Percentiles rank a stretch among this genome's conserved stretches.
Conservation (phyloP, 2,888 invertebrate species). For the Latrodectus hesperus region DNA sequence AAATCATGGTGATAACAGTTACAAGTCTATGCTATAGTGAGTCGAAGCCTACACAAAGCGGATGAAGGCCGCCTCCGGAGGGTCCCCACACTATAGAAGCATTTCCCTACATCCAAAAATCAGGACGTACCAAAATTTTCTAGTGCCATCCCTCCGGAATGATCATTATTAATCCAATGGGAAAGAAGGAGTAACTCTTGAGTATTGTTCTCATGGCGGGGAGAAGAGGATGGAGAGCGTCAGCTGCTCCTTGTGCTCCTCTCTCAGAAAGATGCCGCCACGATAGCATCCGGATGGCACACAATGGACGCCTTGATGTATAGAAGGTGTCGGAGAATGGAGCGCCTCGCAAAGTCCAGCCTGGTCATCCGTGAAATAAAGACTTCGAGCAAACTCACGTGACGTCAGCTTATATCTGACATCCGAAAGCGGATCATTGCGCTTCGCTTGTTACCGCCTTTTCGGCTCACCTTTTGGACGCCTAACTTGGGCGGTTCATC, state of each 20-base stretch:
- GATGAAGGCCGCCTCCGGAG: not conserved
- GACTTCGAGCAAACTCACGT: conserved; percentile 63
- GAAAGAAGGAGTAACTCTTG: conserved; percentile 20
- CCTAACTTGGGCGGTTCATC: conserved; percentile 62
- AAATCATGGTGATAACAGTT: no score
- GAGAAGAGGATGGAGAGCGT: not conserved
- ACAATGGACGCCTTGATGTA: conserved; percentile 63
- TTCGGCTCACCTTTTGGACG: conserved; percentile 58
- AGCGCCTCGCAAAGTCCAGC: conserved; percentile 45
- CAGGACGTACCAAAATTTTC: no score
- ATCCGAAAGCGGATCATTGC: conserved; percentile 67
- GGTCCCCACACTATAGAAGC: conserved; percentile 17
- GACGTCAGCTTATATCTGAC: conserved; percentile 67
- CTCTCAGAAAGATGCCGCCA: conserved; percentile 35
- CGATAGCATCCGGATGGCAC: conserved; percentile 21
- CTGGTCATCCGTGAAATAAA: conserved; percentile 68
- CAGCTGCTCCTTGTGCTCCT: conserved; percentile 34
- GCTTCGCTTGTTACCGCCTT: conserved; percentile 65
- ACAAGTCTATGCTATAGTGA: not conserved
- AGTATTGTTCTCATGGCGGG: conserved; percentile 30
- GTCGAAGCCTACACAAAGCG: not conserved
- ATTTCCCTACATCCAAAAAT: not conserved
- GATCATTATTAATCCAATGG: conserved; percentile 43
- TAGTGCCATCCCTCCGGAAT: conserved; percentile 12
- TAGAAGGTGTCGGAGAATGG: conserved; percentile 68